Evolutionary conservation across 2,113 vertebrate genomes (phyloP).

Genomic region (Gorsachius goisagi): DNA sequence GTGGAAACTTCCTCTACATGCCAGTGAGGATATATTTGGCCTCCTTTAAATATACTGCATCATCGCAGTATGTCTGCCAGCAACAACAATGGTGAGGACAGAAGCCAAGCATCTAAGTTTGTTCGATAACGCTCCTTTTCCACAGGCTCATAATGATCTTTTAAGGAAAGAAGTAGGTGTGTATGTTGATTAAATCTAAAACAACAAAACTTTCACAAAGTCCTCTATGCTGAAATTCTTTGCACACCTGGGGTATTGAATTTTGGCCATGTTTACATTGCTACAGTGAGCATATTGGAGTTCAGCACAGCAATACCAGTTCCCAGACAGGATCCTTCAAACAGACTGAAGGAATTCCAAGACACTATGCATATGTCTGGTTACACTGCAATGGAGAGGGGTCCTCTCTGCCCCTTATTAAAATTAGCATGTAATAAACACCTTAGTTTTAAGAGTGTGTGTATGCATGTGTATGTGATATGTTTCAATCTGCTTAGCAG

Average conservation of each 20-base stretch:
- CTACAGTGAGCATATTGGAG: not conserved
- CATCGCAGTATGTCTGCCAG: slow-evolving; percentile 10
- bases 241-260: not conserved
- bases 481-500: not conserved
- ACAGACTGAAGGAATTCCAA: not conserved
- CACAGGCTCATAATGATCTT: not conserved
- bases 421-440: slow-evolving; percentile 47
- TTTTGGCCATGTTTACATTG: slow-evolving; percentile 31
- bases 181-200: not conserved
- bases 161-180: slow-evolving; percentile 23
- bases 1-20: slow-evolving; percentile 51
- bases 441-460: not conserved
- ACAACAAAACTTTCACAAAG: not conserved
- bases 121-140: not conserved
- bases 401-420: not conserved
- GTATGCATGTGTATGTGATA: not conserved
- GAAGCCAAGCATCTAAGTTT: slow-evolving; percentile 3
- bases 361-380: not conserved
- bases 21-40: slow-evolving; percentile 34
- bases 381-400: not conserved
- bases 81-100: not conserved
- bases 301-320: not conserved
- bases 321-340: not conserved
- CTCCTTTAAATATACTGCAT: slow-evolving; percentile 40
- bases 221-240: not conserved